phyloP scores from a whole-genome alignment of 2,888 invertebrate species.

The Scelioninae gen. 2 region DNA sequence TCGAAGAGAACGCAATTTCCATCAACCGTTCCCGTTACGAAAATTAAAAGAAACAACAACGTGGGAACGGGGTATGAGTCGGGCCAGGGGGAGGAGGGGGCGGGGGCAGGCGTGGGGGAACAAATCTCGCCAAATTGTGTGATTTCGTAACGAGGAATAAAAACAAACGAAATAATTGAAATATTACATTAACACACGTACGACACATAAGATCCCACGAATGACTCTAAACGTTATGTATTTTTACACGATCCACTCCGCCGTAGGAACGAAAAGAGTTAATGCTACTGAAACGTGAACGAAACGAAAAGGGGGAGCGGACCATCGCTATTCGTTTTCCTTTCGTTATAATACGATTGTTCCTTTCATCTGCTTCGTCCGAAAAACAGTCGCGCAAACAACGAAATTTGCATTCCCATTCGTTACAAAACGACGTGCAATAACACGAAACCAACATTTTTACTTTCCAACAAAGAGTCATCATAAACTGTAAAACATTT shows the following conservation, averaged over 20 bases:
- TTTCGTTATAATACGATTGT: neutral
- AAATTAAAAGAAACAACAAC: neutral
- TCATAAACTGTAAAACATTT: no score
- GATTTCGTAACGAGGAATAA: neutral
- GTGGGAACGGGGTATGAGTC: neutral
- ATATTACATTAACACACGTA: slow-evolving; percentile 25
- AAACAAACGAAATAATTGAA: slow-evolving; percentile 5
- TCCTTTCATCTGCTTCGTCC: neutral
- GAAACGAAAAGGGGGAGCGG: slow-evolving; percentile 15
- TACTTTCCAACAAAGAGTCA: no score
- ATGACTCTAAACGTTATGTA: neutral
- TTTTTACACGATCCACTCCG: slow-evolving; percentile 15
- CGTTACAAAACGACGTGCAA: no score
- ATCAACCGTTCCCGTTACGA: neutral
- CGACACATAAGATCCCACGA: slow-evolving; percentile 22
- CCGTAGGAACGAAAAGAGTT: slow-evolving; percentile 32
- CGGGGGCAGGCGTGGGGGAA: no score
- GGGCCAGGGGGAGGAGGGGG: no score
- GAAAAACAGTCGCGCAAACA: slow-evolving; percentile 1
- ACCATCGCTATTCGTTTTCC: neutral
- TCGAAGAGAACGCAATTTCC: neutral
- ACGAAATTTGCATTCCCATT: no score
- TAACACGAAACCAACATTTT: no score
- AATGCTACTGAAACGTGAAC: slow-evolving; percentile 11
- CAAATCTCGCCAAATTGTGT: no score